Base-by-base conservation (phyloP, 2,888 invertebrate genomes). In the Papilio gigon region DNA sequence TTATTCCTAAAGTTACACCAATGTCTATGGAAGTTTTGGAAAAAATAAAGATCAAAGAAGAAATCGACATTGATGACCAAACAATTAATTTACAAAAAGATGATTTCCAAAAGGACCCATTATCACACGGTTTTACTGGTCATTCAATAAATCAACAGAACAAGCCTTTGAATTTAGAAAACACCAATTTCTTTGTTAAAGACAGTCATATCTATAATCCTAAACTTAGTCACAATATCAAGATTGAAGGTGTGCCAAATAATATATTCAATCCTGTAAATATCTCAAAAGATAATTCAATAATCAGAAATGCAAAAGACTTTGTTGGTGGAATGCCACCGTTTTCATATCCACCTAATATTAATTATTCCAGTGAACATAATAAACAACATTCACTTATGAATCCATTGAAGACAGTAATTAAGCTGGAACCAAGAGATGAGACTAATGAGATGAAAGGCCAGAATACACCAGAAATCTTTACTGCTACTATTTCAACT, bases 1-100 rank as follows among this genome's bases (percentile, higher is more conserved):
- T 94, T 72, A 94, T 94, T 78, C 94, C 94, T 35, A 94, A 93
- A 84, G 92, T 93, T 65, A 90, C 92, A 47, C 91, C 93, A 17
- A 92, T 93, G 89, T 90, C 89, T 66, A 89, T 91, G 73, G 92
- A 93, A 70, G 71, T 82, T 56, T 84, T 92, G 71, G 92, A 92
- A 62, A 92, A 91, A 76, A 87, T 92, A 63, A 92, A 92, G 80
- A 92, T 92, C 53, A 92, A 93, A 73, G 92, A 92, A 75, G 92
- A 93, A 83, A 83, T 92, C 71, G 92, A 92, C 75, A 78, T 83
- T 62, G 92, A 92, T 71, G 92, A 92, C 27, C 88, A 86, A 63
- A 78, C 83, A 65, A 77, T 87, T 69, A 89, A 88, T 72, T 78
- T 88, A 64, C 91, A 89, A 73, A 92, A 91, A 71, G 92, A 92